Base-by-base conservation (phyloP, 2,888 invertebrate genomes). In the Troilus luridus region DNA sequence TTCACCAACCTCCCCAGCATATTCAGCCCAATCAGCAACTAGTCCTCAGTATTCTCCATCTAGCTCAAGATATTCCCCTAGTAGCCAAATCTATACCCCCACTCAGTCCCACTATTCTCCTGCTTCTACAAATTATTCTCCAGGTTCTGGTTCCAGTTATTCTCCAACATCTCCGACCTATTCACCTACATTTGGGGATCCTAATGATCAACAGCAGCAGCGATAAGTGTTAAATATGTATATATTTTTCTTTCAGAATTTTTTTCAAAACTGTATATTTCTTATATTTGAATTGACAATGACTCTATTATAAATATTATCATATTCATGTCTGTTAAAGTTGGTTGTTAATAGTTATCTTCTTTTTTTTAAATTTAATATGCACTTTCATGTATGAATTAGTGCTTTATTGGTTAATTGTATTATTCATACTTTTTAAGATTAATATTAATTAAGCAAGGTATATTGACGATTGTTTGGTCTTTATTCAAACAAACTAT, bases 141-240 rank as follows among this genome's bases (percentile, higher is more conserved):
- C 98, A 98, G 92, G 95, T 96, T 5, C 97, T 95, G 93, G 96
- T 95, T 92, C 95, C 97, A 96, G 0, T 97, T 89, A 97, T 97
- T 93, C 97, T 97, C 6, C 97, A 97, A 0, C 96, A 96, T 0
- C 97, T 6, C 98, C 97, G 0, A 97, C 96, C 93, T 98, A 98
- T 94, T 96, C 97, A 0, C 96, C 96, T 0, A 96, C 96, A 0
- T 97, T 97, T 62, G 64, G 54, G 54, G 64, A 90, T 59, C 21
- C 77, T 3, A 90, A 90, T 88, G 90, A 90, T 14, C 90, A 81
- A 54, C 90, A 90, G 27, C 90, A 90, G 21, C 90, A 90, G 62
- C 81, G 90, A 85, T 90, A 90, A 90, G 27, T 90, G n/a, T 85
- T 89, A 19, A 54, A 67, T 67, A 56, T 67, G 41, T 64, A 41